phyloP scores from a whole-genome alignment of 2,888 invertebrate genomes.

The Pediacus dermestoides region DNA sequence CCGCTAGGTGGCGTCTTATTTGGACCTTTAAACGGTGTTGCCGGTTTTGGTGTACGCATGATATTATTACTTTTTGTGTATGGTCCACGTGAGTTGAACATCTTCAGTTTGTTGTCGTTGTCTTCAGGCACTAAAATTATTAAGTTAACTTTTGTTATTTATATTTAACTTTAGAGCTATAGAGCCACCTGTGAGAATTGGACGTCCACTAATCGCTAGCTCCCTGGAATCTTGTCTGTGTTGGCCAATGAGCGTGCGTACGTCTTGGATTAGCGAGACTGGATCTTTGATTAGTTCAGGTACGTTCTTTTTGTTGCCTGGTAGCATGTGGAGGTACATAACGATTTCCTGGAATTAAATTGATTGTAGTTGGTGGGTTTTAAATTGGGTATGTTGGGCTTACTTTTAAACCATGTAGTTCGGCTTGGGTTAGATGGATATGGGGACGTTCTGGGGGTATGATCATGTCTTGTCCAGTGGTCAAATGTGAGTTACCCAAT shows the following conservation, averaged over 20 bases:
- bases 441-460: slow-evolving; percentile 57
- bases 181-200: slow-evolving; percentile 61
- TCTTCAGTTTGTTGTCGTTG: slow-evolving; percentile 34
- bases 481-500: slow-evolving; percentile 77
- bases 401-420: slow-evolving; percentile 74
- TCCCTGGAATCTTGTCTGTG: slow-evolving; percentile 85
- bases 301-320: slow-evolving; percentile 85
- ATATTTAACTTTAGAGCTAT: no score
- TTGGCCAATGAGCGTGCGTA: slow-evolving; percentile 81
- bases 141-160: background rate
- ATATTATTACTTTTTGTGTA: slow-evolving; percentile 25
- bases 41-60: slow-evolving; percentile 27
- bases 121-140: slow-evolving; percentile 38
- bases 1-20: slow-evolving; percentile 1
- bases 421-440: slow-evolving; percentile 74
- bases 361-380: no score
- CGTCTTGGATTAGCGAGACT: slow-evolving; percentile 83
- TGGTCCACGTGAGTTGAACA: slow-evolving; percentile 31
- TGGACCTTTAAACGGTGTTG: slow-evolving; percentile 31
- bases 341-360: slow-evolving; percentile 67
- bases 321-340: slow-evolving; percentile 84
- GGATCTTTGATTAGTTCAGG: slow-evolving; percentile 88
- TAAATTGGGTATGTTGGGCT: no score
- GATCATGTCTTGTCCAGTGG: slow-evolving; percentile 45
- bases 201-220: slow-evolving; percentile 77